These are phyloP conservation scores for Orthosia cruda DNA, from an alignment of 2,888 invertebrate genomes.

Conservation along the genomic window DNA sequence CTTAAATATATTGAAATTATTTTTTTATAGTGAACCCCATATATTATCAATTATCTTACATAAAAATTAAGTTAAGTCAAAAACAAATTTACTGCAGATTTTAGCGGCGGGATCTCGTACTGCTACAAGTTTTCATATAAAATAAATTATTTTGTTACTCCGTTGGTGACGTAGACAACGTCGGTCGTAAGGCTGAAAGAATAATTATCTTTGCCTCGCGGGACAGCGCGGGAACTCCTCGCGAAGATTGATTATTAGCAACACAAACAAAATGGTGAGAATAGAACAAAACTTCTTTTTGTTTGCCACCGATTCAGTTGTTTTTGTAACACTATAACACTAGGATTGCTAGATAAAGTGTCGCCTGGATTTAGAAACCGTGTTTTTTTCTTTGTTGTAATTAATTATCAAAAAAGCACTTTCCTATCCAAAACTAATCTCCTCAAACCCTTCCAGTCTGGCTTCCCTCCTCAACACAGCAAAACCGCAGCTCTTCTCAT, in stretches of 20 bases:
- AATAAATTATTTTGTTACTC: conserved; percentile 25
- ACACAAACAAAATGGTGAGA: conserved; percentile 28
- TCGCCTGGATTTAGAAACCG: conserved; percentile 8
- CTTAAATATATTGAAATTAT: too few relatives aligned
- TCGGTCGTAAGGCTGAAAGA: conserved; percentile 42
- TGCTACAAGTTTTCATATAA: conserved; percentile 5
- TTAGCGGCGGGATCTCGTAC: too few relatives aligned
- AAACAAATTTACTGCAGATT: too few relatives aligned
- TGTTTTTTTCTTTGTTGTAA: background rate
- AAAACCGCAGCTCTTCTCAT: too few relatives aligned
- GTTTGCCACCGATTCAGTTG: conserved; percentile 20
- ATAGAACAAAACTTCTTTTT: conserved; percentile 37
- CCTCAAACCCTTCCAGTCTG: too few relatives aligned
- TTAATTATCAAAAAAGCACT: too few relatives aligned
- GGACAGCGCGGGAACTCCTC: conserved; percentile 32
- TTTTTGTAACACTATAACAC: conserved; percentile 29
- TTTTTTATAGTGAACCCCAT: too few relatives aligned
- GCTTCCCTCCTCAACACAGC: too few relatives aligned
- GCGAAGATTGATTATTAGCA: conserved; percentile 64
- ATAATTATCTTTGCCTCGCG: conserved; percentile 58
- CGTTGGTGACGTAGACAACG: conserved; percentile 9
- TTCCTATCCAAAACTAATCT: too few relatives aligned
- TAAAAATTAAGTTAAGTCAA: too few relatives aligned
- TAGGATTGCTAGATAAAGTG: conserved; percentile 3
- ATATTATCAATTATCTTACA: too few relatives aligned